Base-by-base conservation (phyloP, 1,140 invertebrate species). In the Probaryconus sp. region DNA sequence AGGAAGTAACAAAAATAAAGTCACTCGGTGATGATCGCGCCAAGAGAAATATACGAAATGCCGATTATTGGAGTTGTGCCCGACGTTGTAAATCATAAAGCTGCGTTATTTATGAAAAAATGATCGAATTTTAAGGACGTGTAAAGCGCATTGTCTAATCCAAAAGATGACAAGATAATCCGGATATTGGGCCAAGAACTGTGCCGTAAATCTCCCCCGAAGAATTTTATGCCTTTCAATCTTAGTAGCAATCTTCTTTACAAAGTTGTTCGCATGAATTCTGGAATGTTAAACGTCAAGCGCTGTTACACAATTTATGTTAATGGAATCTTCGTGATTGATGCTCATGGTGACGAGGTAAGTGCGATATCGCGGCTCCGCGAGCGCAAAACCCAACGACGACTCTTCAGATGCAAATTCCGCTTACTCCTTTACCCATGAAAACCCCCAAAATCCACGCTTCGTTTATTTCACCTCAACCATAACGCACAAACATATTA, bases 281-380 rank as follows among this genome's bases (percentile, higher is more conserved):
- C 14, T 26, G 18, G 7, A 35, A 50, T 26, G 56, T 28, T 50
- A 71, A 50, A 24, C 18, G 35, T 16, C 38, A 24, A 40, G 50
- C 11, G 43, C 51, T 51, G 60, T 65, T 60, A 53, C 51, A 26
- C 45, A 51, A 58, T 51, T 65, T 60, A 67, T 73, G 69, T 64
- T 73, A 73, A 73, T 67, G 69, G 47, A 73, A 65, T 60, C 55
- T 47, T 5, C 24, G 55, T 73, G 69, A 73, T 65, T 73, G 55
- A 61, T 61, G 69, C 30, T 30, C 38, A 17, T 6, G 58, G 53
- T 48, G 43, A 65, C 55, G 45, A 65, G 47, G 14, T 58, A 64
- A 70, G 69, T 47, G 53, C 53, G 60, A 42, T 61, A 47, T 55
- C 60, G 26, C 33, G 38, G 20, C 21, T 45, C 13, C 21, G 18